phyloP scores from a whole-genome alignment of 92 coral and sea anemone genomes.

The Blastomussa wellsi region DNA sequence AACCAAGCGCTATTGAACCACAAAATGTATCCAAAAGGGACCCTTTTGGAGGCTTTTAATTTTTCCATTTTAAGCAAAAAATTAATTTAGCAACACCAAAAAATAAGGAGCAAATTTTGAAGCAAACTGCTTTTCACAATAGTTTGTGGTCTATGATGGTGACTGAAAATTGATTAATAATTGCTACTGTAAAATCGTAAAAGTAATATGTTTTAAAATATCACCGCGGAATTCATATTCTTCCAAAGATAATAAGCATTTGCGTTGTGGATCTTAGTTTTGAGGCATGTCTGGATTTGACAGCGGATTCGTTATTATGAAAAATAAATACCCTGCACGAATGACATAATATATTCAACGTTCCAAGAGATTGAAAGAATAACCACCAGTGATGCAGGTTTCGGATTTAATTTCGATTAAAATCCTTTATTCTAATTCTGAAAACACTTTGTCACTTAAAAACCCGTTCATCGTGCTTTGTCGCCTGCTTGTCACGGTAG shows the following conservation, averaged over 20 bases:
- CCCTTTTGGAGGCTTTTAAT: neutral
- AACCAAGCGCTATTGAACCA: neutral
- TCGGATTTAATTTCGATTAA: neutral
- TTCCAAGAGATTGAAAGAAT: neutral
- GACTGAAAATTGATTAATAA: neutral
- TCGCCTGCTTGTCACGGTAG: neutral
- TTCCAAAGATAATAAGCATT: neutral
- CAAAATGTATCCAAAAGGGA: neutral
- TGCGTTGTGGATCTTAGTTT: neutral
- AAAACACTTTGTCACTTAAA: neutral
- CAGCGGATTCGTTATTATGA: neutral
- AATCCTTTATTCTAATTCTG: neutral
- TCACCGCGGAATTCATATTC: neutral
- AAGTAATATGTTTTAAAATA: neutral
- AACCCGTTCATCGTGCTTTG: neutral
- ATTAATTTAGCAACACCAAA: neutral
- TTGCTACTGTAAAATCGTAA: neutral
- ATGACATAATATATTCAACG: neutral
- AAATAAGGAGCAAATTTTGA: neutral
- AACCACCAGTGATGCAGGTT: neutral
- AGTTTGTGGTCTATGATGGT: neutral
- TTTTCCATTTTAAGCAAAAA: neutral
- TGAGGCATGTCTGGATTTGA: neutral
- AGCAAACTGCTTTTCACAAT: neutral
- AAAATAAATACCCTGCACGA: neutral